Conservation (phyloP, 2,113 vertebrate species). For the Seriola dumerili region DNA sequence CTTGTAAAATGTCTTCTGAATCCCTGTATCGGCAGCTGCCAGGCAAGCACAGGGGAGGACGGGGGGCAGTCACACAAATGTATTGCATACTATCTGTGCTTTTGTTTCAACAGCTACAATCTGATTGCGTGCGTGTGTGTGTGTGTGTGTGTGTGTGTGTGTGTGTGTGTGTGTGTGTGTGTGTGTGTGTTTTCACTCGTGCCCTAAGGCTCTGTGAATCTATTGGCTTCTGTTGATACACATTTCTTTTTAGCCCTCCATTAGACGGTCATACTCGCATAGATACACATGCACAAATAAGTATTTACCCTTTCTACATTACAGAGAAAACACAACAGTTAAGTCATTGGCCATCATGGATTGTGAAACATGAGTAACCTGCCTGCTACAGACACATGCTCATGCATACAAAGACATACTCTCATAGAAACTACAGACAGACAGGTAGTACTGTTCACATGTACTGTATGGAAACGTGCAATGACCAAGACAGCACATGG, state of each 20-base stretch:
- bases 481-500: not conserved
- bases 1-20: slow-evolving; percentile 70
- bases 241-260: slow-evolving; percentile 20
- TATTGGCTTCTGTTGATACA: slow-evolving; percentile 30
- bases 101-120: slow-evolving; percentile 15
- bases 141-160: not conserved
- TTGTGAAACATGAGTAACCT: slow-evolving; percentile 37
- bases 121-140: slow-evolving; percentile 17
- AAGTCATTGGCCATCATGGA: slow-evolving; percentile 1
- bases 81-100: slow-evolving; percentile 45
- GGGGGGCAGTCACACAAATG: slow-evolving; percentile 29
- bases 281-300: slow-evolving; percentile 31
- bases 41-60: slow-evolving; percentile 11
- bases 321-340: not conserved
- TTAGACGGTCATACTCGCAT: slow-evolving; percentile 7
- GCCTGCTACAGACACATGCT: slow-evolving; percentile 19
- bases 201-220: slow-evolving; percentile 39
- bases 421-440: slow-evolving; percentile 10
- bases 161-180: slow-evolving; percentile 4
- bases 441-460: slow-evolving; percentile 3
- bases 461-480: slow-evolving; percentile 40
- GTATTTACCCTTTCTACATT: slow-evolving; percentile 20
- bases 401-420: not conserved
- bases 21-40: slow-evolving; percentile 65
- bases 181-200: not conserved